Conservation (phyloP, 2,797 vertebrate species). For the Hemibagrus guttatus region DNA sequence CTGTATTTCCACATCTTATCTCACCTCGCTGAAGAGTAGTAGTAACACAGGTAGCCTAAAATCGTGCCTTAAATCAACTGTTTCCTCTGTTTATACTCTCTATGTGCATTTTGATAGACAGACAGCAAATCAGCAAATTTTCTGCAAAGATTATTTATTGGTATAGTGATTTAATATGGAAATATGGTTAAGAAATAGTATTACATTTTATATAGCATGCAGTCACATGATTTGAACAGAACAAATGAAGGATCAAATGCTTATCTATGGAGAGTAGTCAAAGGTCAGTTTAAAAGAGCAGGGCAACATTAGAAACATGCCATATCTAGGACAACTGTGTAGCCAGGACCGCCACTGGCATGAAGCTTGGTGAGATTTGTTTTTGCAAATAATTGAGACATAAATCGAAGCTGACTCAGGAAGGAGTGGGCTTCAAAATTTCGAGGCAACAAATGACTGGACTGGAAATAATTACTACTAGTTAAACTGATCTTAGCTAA, state of each 20-base stretch:
- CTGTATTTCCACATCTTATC: slow-evolving; percentile 4
- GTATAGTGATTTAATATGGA: not conserved
- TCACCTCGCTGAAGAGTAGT: not conserved
- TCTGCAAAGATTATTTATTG: not conserved
- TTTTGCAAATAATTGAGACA: not conserved
- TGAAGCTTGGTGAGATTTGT: slow-evolving; percentile 44
- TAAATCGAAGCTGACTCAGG: not conserved
- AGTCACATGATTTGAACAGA: slow-evolving; percentile 49
- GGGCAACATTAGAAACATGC: slow-evolving; percentile 24
- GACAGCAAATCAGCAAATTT: not conserved
- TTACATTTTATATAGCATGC: not conserved
- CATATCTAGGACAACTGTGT: not conserved
- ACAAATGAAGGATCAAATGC: slow-evolving; percentile 30
- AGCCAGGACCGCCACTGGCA: not conserved
- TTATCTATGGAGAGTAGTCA: slow-evolving; percentile 30
- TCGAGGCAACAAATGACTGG: not conserved
- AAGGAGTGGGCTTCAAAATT: not conserved
- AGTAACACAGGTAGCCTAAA: not conserved
- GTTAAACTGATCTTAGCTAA: not conserved
- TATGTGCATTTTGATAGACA: not conserved
- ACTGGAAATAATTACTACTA: not conserved
- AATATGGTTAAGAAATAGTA: not conserved
- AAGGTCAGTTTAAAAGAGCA: slow-evolving; percentile 40
- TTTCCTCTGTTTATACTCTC: not conserved
- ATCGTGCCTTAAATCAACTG: not conserved